phyloP scores from a whole-genome alignment of 37 sponge, comb jelly and placozoan species.

The Bolinopsis microptera region DNA sequence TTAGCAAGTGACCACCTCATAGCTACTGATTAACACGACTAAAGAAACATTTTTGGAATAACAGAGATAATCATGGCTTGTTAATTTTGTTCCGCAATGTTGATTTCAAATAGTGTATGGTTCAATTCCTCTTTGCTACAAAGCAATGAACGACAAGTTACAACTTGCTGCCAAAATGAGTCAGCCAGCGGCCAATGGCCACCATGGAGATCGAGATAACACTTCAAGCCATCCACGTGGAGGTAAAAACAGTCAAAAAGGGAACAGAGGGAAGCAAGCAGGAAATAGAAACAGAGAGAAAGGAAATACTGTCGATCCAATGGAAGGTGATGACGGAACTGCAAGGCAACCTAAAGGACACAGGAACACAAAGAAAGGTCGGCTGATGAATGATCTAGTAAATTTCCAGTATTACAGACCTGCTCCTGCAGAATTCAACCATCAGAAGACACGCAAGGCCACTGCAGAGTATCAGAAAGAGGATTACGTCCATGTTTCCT shows the following conservation, averaged over 20 bases:
- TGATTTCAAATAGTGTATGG: neutral
- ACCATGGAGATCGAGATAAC: neutral
- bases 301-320: neutral
- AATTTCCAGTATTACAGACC: conserved; percentile 20
- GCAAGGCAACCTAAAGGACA: neutral
- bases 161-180: conserved; percentile 44
- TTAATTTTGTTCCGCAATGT: conserved; percentile 19
- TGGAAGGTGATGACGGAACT: neutral
- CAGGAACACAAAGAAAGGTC: neutral
- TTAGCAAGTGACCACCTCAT: neutral
- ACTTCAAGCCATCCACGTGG: neutral
- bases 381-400: conserved; percentile 20
- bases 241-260: neutral
- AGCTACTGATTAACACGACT: neutral
- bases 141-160: conserved; percentile 60
- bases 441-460: neutral
- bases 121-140: conserved; percentile 34
- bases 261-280: neutral
- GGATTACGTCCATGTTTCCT: conserved; percentile 60
- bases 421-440: neutral
- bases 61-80: conserved; percentile 52
- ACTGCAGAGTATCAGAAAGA: neutral
- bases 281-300: neutral
- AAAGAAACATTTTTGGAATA: conserved; percentile 1
- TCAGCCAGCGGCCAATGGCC: conserved; percentile 35